Conservation (phyloP, 2,888 invertebrate species). For the Tortrix viridana region DNA sequence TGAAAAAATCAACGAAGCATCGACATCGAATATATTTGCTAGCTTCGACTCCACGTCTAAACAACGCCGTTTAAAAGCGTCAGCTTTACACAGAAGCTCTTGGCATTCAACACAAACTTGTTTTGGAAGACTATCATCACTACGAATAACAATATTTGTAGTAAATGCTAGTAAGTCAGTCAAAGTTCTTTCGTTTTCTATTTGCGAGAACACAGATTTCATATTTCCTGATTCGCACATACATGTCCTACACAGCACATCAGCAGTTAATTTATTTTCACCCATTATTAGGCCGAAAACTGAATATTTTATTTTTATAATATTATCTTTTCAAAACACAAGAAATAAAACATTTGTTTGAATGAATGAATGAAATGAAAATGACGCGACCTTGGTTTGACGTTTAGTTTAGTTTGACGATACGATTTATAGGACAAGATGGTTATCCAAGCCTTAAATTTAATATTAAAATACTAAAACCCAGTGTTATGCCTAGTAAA, state of each 20-base stretch:
- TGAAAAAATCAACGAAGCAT: slow-evolving; percentile 1
- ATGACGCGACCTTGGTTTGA: slow-evolving; percentile 31
- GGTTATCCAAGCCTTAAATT: too few species aligned
- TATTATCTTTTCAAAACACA: neutral
- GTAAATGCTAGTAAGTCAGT: slow-evolving; percentile 60
- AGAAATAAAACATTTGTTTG: neutral
- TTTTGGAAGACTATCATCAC: slow-evolving; percentile 61
- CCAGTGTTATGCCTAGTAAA: too few species aligned
- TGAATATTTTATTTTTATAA: neutral
- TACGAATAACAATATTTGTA: slow-evolving; percentile 58
- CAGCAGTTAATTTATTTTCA: slow-evolving; percentile 35
- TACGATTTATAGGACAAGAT: too few species aligned
- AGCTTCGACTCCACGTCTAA: slow-evolving; percentile 61
- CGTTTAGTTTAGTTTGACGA: neutral
- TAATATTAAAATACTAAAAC: too few species aligned
- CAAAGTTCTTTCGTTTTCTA: slow-evolving; percentile 51
- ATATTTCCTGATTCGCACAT: slow-evolving; percentile 54
- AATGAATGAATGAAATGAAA: slow-evolving; percentile 7
- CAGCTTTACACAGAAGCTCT: slow-evolving; percentile 56
- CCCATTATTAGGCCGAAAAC: slow-evolving; percentile 15
- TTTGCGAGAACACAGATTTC: slow-evolving; percentile 59
- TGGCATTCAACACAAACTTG: slow-evolving; percentile 70
- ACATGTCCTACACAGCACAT: slow-evolving; percentile 66
- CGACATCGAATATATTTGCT: slow-evolving; percentile 49
- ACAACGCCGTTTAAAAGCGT: slow-evolving; percentile 68